These are phyloP conservation scores for Terebella lapidaria DNA, from an alignment of 2,888 invertebrate species.

Conservation along the genomic window DNA sequence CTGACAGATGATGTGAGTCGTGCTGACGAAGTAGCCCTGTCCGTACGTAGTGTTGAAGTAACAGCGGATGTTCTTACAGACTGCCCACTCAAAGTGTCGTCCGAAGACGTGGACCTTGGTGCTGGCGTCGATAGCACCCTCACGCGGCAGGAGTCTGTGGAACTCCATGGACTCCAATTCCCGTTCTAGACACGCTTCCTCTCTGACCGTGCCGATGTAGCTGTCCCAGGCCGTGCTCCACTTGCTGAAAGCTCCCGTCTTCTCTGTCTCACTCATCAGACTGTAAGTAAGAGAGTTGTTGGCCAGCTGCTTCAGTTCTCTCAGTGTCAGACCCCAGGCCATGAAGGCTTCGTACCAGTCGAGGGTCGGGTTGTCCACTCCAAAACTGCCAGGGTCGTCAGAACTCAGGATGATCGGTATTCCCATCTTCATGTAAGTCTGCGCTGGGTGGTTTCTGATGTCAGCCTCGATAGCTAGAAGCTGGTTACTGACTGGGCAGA, in stretches of 20 bases:
- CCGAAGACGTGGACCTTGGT: conserved; percentile 26
- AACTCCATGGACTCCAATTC: conserved; percentile 6
- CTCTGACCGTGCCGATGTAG: conserved; percentile 19
- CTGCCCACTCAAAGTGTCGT: conserved; percentile 21
- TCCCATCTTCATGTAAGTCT: conserved; percentile 21
- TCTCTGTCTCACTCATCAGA: conserved; percentile 17
- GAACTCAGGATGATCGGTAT: conserved; percentile 27
- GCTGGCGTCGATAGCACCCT: conserved; percentile 11
- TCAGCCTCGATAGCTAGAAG: conserved; percentile 27
- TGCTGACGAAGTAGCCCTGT: conserved; percentile 11
- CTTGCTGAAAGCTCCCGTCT: conserved; percentile 22
- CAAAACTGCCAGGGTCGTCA: conserved; percentile 32
- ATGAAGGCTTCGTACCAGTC: conserved; percentile 31
- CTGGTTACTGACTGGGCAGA: conserved; percentile 28
- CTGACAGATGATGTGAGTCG: conserved; percentile 18
- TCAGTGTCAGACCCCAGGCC: conserved; percentile 29
- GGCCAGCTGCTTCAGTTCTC: conserved; percentile 27
- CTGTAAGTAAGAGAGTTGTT: conserved; percentile 27
- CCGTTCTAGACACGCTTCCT: conserved; percentile 16
- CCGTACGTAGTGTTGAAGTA: conserved; percentile 13
- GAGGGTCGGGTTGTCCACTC: conserved; percentile 28
- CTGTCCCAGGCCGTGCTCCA: conserved; percentile 23
- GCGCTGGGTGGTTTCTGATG: conserved; percentile 28
- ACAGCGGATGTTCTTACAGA: conserved; percentile 20
- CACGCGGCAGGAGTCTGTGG: conserved; percentile 16